Conservation (phyloP, 2,888 invertebrate species). For the Cylindroiulus punctatus region DNA sequence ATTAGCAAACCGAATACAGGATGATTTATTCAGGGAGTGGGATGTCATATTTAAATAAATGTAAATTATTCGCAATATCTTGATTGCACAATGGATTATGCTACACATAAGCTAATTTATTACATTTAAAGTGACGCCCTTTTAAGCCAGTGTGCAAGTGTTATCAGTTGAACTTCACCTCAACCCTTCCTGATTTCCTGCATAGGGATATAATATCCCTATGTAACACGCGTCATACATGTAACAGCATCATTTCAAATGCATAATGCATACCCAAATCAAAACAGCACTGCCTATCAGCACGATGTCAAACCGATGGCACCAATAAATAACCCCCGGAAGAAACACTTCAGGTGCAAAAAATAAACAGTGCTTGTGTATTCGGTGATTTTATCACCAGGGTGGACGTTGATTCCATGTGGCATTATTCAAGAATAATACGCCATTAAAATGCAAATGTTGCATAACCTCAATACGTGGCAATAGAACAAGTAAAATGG, state of each 20-base stretch:
- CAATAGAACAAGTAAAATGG: neutral
- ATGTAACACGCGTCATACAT: too few species aligned
- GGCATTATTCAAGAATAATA: conserved; percentile 12
- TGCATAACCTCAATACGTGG: conserved; percentile 2
- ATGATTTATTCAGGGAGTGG: neutral
- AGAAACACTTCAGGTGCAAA: conserved; percentile 5
- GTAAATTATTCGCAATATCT: neutral
- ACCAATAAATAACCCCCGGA: conserved; percentile 14
- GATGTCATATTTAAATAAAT: neutral
- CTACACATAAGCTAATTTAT: neutral
- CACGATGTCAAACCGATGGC: conserved; percentile 8
- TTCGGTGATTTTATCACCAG: neutral
- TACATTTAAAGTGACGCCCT: neutral
- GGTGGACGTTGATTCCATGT: neutral
- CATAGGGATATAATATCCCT: too few species aligned
- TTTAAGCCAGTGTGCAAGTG: neutral
- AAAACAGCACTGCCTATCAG: neutral
- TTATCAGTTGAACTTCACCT: neutral
- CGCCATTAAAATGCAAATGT: conserved; percentile 4
- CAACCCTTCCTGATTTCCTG: neutral
- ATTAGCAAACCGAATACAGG: too few species aligned
- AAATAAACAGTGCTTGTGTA: neutral
- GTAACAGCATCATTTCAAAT: neutral
- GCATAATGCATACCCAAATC: neutral
- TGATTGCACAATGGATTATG: neutral